Conservation (phyloP, 2,113 vertebrate species). For the Xiphophorus maculatus region DNA sequence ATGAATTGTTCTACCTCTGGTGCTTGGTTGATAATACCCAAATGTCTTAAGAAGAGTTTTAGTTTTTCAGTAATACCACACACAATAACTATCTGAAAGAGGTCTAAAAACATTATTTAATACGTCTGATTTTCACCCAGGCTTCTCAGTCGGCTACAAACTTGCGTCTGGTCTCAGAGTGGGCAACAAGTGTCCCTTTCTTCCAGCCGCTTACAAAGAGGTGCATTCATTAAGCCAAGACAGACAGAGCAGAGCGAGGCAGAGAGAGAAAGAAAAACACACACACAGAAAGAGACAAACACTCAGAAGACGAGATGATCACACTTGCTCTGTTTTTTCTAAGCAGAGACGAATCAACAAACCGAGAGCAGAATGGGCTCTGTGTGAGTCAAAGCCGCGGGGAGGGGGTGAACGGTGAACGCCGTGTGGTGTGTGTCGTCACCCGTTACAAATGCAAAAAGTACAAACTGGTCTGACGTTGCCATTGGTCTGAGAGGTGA, state of each 20-base stretch:
- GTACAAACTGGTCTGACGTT: conserved; percentile 21
- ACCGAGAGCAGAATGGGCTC: conserved; percentile 45
- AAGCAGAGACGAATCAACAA: conserved; percentile 72
- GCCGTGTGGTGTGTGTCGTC: conserved; percentile 30
- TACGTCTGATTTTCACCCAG: conserved; percentile 47
- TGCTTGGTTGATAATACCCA: neutral
- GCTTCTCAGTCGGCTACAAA: conserved; percentile 11
- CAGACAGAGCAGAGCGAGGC: conserved; percentile 31
- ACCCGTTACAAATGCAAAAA: conserved; percentile 30
- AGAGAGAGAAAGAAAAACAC: conserved; percentile 31
- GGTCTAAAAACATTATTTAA: neutral
- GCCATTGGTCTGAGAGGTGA: neutral
- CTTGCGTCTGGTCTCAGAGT: conserved; percentile 27
- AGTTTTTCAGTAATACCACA: neutral
- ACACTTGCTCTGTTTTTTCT: conserved; percentile 65
- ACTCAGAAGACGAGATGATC: conserved; percentile 20
- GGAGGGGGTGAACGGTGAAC: conserved; percentile 30
- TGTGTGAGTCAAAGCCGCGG: conserved; percentile 40
- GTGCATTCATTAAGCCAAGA: conserved; percentile 65
- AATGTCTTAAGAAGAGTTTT: neutral
- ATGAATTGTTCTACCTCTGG: neutral
- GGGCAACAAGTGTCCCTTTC: conserved; percentile 79
- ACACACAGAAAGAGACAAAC: neutral
- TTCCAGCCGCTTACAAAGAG: conserved; percentile 73
- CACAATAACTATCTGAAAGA: neutral